These are phyloP conservation scores for Phrynocephalus forsythii DNA, from an alignment of 2,797 vertebrate genomes.

Conservation along the genomic window DNA sequence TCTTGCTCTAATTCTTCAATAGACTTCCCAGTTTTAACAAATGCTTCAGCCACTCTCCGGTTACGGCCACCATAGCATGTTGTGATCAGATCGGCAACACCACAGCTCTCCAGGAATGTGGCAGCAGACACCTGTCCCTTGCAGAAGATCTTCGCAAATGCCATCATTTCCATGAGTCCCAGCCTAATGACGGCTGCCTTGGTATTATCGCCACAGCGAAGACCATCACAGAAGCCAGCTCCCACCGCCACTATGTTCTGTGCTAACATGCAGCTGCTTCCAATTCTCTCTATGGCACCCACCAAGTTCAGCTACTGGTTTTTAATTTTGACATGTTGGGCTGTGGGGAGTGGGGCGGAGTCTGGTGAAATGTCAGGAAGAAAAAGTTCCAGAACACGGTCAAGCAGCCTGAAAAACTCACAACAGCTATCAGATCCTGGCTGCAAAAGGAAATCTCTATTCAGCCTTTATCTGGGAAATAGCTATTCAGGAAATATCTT, in stretches of 20 bases:
- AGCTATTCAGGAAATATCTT: too few species aligned
- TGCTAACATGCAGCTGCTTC: slow-evolving; percentile 81
- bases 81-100: slow-evolving; percentile 92
- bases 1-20: slow-evolving; percentile 89
- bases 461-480: too few species aligned
- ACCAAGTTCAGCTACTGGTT: too few species aligned
- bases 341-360: too few species aligned
- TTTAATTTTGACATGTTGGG: too few species aligned
- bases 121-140: slow-evolving; percentile 84
- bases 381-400: too few species aligned
- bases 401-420: too few species aligned
- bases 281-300: too few species aligned
- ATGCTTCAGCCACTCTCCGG: slow-evolving; percentile 88
- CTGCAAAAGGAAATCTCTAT: too few species aligned
- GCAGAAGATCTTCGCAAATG: slow-evolving; percentile 89
- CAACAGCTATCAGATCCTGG: too few species aligned
- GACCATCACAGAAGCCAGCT: slow-evolving; percentile 91
- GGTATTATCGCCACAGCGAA: slow-evolving; percentile 89
- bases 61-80: slow-evolving; percentile 92
- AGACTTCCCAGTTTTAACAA: slow-evolving; percentile 86
- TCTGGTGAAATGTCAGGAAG: too few species aligned
- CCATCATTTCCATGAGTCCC: slow-evolving; percentile 95
- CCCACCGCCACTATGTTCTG: slow-evolving; percentile 92
- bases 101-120: slow-evolving; percentile 93
- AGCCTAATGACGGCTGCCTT: slow-evolving; percentile 92